Percentiles rank a stretch among this genome's conserved stretches.
These are phyloP conservation scores for Tragulus kanchil DNA, from an alignment of 2,113 vertebrate species.

Conservation along the genomic window DNA sequence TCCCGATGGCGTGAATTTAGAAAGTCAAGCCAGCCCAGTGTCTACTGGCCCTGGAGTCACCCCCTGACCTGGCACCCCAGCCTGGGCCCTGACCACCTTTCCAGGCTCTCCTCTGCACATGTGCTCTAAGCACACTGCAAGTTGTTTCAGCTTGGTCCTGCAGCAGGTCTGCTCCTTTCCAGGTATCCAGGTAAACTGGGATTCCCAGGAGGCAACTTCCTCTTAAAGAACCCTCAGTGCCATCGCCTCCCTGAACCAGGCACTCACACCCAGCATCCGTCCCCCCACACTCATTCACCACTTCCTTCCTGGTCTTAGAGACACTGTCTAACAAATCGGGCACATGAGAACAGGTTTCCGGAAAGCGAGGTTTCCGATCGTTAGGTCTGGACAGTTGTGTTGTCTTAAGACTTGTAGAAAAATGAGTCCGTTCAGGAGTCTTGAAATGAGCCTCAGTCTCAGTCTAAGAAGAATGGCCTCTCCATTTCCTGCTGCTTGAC, in stretches of 20 bases:
- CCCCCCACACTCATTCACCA: rapidly evolving
- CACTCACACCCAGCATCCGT: rapidly evolving
- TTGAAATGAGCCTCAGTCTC: background rate
- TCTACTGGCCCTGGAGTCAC: rapidly evolving
- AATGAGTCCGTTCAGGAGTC: background rate
- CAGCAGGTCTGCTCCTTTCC: too few species aligned
- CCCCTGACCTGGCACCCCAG: too few species aligned
- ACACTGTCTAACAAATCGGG: background rate
- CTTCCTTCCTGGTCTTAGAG: background rate
- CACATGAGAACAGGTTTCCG: background rate
- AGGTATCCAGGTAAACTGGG: too few species aligned
- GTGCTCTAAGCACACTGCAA: too few species aligned
- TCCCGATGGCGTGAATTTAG: background rate
- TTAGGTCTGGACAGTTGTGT: background rate
- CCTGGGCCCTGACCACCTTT: too few species aligned
- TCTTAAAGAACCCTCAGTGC: background rate
- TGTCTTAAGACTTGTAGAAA: background rate
- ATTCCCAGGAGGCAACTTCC: rapidly evolving
- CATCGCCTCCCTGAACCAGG: background rate
- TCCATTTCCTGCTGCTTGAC: background rate
- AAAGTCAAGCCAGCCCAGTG: background rate
- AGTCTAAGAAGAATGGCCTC: background rate
- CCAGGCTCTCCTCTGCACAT: too few species aligned
- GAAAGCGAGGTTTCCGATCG: background rate
- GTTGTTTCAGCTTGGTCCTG: too few species aligned